These are phyloP conservation scores for Phytoseiulus persimilis DNA, from an alignment of 2,888 invertebrate genomes.

Conservation along the genomic window DNA sequence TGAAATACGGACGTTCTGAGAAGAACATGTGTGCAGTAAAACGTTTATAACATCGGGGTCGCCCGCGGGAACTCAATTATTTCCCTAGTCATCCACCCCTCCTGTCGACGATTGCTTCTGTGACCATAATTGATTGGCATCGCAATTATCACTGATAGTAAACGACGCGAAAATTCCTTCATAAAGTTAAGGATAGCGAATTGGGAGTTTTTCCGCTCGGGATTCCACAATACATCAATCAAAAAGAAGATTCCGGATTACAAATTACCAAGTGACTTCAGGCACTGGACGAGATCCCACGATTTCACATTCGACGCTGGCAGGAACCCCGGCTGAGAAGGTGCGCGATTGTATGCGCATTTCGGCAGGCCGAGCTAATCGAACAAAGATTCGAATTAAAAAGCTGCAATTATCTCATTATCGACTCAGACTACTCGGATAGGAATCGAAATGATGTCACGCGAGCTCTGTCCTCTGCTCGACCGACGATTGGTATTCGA, in stretches of 20 bases:
- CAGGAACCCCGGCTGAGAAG: slow-evolving; percentile 28
- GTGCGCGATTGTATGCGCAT: slow-evolving; percentile 36
- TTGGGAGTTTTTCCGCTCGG: too few relatives aligned
- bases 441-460: not conserved
- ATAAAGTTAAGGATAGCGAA: too few relatives aligned
- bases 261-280: slow-evolving; percentile 23
- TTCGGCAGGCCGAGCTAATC: slow-evolving; percentile 23
- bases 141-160: too few relatives aligned
- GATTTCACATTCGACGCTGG: slow-evolving; percentile 31
- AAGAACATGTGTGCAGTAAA: too few relatives aligned
- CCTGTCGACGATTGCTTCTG: too few relatives aligned
- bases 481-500: not conserved
- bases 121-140: too few relatives aligned
- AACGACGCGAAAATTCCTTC: too few relatives aligned
- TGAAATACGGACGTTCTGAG: too few relatives aligned
- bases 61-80: too few relatives aligned
- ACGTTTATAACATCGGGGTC: too few relatives aligned
- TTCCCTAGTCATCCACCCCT: too few relatives aligned
- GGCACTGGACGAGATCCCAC: slow-evolving; percentile 24
- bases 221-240: too few relatives aligned
- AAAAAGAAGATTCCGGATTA: not conserved
- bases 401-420: not conserved
- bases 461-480: not conserved
- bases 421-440: not conserved
- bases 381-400: not conserved